phyloP scores from a whole-genome alignment of 2,888 invertebrate species.

The Drosophila parthenogenetica region DNA sequence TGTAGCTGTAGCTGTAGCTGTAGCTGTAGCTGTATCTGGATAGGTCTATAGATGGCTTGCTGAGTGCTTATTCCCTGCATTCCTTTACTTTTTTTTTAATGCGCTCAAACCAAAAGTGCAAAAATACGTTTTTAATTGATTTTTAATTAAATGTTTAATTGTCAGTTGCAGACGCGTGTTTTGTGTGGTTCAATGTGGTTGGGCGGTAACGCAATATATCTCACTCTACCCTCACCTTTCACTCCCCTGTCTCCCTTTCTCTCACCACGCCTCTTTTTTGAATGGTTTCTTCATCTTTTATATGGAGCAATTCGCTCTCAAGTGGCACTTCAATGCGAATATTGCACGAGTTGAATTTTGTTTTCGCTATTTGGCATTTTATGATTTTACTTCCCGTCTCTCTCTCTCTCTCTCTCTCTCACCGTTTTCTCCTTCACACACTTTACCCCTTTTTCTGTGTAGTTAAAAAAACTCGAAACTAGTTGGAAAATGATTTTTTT shows the following conservation, averaged over 20 bases:
- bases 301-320: conserved; percentile 42
- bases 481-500: conserved; percentile 42
- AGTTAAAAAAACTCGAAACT: conserved; percentile 10
- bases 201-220: conserved; percentile 7
- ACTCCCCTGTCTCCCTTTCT: background rate
- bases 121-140: conserved; percentile 72
- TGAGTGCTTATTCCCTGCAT: background rate
- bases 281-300: conserved; percentile 17
- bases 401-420: background rate
- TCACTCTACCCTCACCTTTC: background rate
- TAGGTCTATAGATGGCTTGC: conserved; percentile 1
- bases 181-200: conserved; percentile 24
- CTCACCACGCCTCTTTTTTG: background rate
- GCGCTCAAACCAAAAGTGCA: conserved; percentile 47
- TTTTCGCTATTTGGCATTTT: conserved; percentile 46
- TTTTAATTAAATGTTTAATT: conserved; percentile 78
- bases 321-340: conserved; percentile 54
- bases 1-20: conserved; percentile 1
- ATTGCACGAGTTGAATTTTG: conserved; percentile 55
- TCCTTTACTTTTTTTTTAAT: background rate
- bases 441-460: background rate
- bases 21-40: background rate
- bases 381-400: conserved; percentile 29
- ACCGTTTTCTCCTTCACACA: background rate
- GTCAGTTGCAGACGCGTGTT: conserved; percentile 67